Evolutionary conservation across 53 echinoderm and acorn worm species (phyloP), one percentile per base, ranked within the genome.

Genomic region (Stichopus horrens): DNA sequence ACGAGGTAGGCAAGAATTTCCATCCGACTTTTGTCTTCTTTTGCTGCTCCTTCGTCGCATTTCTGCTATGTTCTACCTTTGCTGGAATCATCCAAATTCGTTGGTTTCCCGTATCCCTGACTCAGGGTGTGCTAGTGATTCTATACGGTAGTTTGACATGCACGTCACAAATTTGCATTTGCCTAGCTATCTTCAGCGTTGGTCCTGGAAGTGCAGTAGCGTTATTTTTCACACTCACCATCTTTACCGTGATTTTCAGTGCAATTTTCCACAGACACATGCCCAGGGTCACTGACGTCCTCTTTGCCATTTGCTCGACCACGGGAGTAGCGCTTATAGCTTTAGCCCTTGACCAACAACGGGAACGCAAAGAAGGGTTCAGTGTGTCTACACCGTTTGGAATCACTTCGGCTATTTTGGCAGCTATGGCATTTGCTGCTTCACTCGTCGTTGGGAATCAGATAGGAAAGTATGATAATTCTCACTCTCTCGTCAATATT

Each of bases 151-250:
- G 37, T 9, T 85, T 22, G 8, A 10, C 7, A 5, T 65, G 23
- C 51, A 6, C 51, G 10, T 14, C 14, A 7, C 85, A 85, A 67
- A 21, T 85, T 1, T 5, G 21, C 7, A 85, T 65, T 14, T 14
- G 37, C 10, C 0, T 51, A 14, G 20, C 85, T 65, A 65, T 85
- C 23, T 85, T 85, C 14, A 65, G 52, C 52, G 66, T 85, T 13
- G 85, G 85, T 9, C 85, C 85, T 13, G 85, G 68, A 21, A 85
- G 14, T 58, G 85, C 85, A 11, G 60, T 65, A 19, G 85, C 85
- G 11, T 1, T 85, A 67, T 85, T 85, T 18, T 85, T 85, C 58
- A 85, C 85, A 1, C 14, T 67, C 18, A 58, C 85, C 14, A 52
- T 85, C 16, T 85, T 85, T 52, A 23, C 85, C 11, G 37, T 14